Conservation (phyloP, 2,888 invertebrate species). For the Gari tellinella region DNA sequence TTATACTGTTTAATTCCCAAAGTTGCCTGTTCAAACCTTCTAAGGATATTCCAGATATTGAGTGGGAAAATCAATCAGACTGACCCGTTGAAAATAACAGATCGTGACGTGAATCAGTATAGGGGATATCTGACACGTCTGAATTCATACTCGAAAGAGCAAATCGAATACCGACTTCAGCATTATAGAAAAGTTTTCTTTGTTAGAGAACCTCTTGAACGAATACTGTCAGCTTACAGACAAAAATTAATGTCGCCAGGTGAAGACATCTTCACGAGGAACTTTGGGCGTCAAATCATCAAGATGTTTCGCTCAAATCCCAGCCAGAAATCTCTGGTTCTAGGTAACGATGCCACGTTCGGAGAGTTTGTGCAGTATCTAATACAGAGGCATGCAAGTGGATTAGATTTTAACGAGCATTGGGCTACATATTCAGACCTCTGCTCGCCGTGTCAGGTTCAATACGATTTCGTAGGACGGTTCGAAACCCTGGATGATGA, state of each 20-base stretch:
- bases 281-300: background rate
- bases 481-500: background rate
- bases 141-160: background rate
- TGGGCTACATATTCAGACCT: constrained; percentile 1
- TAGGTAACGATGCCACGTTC: background rate
- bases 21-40: no score
- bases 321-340: background rate
- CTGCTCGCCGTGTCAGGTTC: background rate
- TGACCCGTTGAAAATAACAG: background rate
- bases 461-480: background rate
- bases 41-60: background rate
- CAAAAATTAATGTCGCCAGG: background rate
- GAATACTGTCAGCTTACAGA: constrained; percentile 1
- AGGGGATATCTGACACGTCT: background rate
- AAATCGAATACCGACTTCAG: no score
- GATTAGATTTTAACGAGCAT: background rate
- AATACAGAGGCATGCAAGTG: background rate
- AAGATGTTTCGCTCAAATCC: constrained; percentile 4
- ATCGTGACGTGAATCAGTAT: background rate
- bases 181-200: no score
- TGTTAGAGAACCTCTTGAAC: no score
- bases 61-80: background rate
- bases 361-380: background rate
- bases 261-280: background rate
- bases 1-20: no score